Conservation (phyloP, 92 coral and sea anemone genomes). For the Zoanthus gigantus region DNA sequence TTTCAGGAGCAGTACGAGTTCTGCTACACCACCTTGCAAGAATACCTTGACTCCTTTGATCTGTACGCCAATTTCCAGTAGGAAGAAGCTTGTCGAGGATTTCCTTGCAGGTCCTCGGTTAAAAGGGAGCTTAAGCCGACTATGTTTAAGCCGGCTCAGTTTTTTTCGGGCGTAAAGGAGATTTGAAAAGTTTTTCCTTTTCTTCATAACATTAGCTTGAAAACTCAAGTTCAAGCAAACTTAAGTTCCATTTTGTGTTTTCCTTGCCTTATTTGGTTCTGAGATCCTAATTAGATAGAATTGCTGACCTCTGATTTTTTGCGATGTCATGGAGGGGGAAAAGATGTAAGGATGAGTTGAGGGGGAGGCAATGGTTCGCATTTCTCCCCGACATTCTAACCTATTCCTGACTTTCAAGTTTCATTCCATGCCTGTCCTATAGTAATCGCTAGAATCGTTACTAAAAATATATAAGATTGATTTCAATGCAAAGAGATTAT, state of each 20-base stretch:
- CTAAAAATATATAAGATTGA: not conserved
- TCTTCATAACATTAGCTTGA: not conserved
- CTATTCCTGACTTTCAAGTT: no score
- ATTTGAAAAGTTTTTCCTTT: not conserved
- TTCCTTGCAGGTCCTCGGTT: not conserved
- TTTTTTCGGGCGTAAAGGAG: not conserved
- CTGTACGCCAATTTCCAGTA: slow-evolving; percentile 86
- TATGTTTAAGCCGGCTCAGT: not conserved
- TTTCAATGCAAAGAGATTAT: slow-evolving; percentile 11
- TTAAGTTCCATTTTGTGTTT: no score
- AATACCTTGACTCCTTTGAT: slow-evolving; percentile 89
- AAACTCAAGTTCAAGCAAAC: no score
- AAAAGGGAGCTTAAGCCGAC: not conserved
- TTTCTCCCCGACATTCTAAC: not conserved
- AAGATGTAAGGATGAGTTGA: no score
- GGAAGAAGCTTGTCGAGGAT: not conserved
- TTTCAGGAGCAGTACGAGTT: slow-evolving; percentile 93
- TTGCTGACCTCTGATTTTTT: no score
- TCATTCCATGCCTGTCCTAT: not conserved
- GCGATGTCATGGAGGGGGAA: no score
- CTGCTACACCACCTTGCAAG: slow-evolving; percentile 88
- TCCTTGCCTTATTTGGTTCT: no score
- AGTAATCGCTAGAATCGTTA: not conserved
- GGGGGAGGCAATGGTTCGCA: not conserved
- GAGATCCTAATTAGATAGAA: no score